Percentiles rank a stretch among this genome's conserved stretches.
phyloP scores from a whole-genome alignment of 2,888 invertebrate genomes.

The Podabrus alpinus region DNA sequence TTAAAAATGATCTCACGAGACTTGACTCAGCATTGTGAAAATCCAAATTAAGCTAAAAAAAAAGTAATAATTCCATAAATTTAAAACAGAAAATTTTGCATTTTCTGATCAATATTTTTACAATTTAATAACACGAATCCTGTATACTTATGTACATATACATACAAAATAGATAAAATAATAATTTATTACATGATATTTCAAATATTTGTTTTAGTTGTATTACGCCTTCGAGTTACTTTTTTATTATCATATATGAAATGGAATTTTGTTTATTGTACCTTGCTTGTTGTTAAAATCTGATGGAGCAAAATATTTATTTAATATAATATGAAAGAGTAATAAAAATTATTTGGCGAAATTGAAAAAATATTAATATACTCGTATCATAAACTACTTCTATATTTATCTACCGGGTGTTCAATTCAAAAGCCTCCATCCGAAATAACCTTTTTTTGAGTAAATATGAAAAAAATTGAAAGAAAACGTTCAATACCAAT shows the following conservation, averaged over 20 bases:
- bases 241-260: neutral
- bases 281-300: neutral
- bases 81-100: neutral
- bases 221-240: neutral
- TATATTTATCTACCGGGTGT: too few species aligned
- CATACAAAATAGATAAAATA: neutral
- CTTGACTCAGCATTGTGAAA: neutral
- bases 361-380: too few species aligned
- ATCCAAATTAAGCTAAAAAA: neutral
- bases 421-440: too few species aligned
- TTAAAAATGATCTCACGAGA: neutral
- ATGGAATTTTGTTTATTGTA: neutral
- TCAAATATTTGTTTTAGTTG: neutral
- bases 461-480: too few species aligned
- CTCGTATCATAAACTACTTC: too few species aligned
- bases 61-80: neutral
- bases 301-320: neutral
- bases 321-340: neutral
- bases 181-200: neutral
- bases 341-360: neutral
- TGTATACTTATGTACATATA: neutral
- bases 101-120: neutral
- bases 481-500: too few species aligned
- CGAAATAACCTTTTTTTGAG: too few species aligned
- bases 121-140: neutral